Evolutionary conservation across 2,888 invertebrate species (phyloP), one percentile per base, ranked within the genome.

Genomic region (Gymnoscelis rufifasciata): DNA sequence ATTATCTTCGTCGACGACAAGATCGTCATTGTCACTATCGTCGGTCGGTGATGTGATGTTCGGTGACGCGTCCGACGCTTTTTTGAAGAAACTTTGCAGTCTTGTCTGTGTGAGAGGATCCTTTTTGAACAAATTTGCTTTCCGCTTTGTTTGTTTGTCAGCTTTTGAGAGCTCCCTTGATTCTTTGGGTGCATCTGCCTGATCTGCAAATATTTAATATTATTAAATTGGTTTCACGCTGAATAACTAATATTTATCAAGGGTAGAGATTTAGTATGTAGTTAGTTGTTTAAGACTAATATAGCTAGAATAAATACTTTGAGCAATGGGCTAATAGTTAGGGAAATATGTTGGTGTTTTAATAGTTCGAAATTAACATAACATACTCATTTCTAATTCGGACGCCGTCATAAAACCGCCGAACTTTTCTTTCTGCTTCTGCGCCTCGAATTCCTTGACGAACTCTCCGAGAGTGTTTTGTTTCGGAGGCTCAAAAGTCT

Each of bases 401-500:
- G 83, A 72, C 39, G 88, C 88, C 33, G 77, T 78, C 15, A 84
- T 62, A 56, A 88, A 88, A 7, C 77, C 73, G 39, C 66, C 60
- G 26, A 50, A 38, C 40, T 39, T 57, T 42, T 54, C 60, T 59
- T 47, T 51, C 57, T 70, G 31, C 57, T 62, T 67, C 71, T 89
- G 68, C 60, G 70, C 66, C 75, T 88, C 83, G 86, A 68, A 87
- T 78, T 86, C 87, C 77, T 72, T 81, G 71, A 76, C 83, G 67
- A 73, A 89, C 71, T 71, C 83, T 74, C 79, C 66, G 38, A 90
- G 80, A 39, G 83, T 82, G 57, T 84, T 75, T 51, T 74, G 66
- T 69, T 90, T 89, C 47, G 75, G 83, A 0, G 91, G 90, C 54
- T 89, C 78, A 63, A 90, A 91, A 7, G 75, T 81, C 65, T 87